Percentiles rank a stretch among this genome's conserved stretches.
phyloP scores from a whole-genome alignment of 1,140 invertebrate genomes.

The Drosophila nigromelanica region DNA sequence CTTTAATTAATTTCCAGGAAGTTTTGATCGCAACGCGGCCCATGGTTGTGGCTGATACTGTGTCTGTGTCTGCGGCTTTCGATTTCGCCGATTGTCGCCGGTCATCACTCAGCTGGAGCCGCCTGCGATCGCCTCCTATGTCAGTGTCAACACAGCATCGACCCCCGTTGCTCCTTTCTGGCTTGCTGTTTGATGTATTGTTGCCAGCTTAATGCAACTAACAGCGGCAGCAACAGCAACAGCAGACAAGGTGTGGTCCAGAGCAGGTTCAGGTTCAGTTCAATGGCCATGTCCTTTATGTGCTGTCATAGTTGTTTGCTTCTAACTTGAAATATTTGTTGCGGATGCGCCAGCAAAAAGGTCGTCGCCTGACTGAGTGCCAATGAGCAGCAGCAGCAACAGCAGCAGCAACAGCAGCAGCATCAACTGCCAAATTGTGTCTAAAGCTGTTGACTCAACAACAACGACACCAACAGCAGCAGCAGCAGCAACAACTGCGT shows the following conservation, averaged over 20 bases:
- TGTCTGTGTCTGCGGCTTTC: slow-evolving; percentile 47
- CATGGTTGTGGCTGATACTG: not conserved
- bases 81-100: slow-evolving; percentile 76
- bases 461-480: slow-evolving; percentile 39
- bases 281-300: slow-evolving; percentile 32
- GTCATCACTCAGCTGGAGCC: slow-evolving; percentile 74
- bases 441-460: slow-evolving; percentile 66
- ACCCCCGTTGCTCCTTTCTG: slow-evolving; percentile 69
- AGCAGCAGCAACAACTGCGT: slow-evolving; percentile 36
- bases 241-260: slow-evolving; percentile 70
- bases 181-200: slow-evolving; percentile 81
- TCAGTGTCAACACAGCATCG: slow-evolving; percentile 76
- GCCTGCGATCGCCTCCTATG: slow-evolving; percentile 54
- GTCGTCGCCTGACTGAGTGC: slow-evolving; percentile 49
- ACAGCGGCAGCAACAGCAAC: slow-evolving; percentile 13
- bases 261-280: slow-evolving; percentile 16
- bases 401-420: slow-evolving; percentile 39
- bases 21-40: slow-evolving; percentile 60
- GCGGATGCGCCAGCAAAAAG: slow-evolving; percentile 39
- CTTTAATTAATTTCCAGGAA: slow-evolving; percentile 81
- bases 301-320: slow-evolving; percentile 58
- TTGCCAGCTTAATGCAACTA: slow-evolving; percentile 42
- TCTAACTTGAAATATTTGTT: slow-evolving; percentile 70
- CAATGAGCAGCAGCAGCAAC: slow-evolving; percentile 56
- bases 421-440: slow-evolving; percentile 26